These are phyloP conservation scores for Venturia canescens DNA, from an alignment of 1,140 invertebrate species.

Conservation along the genomic window DNA sequence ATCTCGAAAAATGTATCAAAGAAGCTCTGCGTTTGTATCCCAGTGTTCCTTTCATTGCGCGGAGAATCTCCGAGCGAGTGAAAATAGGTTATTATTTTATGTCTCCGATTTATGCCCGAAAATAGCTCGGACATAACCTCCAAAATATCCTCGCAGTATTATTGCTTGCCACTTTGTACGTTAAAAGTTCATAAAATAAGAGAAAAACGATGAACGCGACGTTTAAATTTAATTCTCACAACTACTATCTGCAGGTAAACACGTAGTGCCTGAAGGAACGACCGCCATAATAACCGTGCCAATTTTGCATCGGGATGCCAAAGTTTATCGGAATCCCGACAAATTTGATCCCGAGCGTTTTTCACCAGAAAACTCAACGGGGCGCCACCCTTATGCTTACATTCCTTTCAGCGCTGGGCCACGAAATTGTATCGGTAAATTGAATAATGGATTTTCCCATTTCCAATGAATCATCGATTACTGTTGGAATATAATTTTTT, in stretches of 20 bases:
- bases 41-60: conserved; percentile 79
- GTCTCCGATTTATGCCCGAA: conserved; percentile 69
- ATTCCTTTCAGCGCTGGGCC: conserved; percentile 75
- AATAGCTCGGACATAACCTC: too few relatives aligned
- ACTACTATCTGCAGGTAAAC: conserved; percentile 57
- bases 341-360: conserved; percentile 84
- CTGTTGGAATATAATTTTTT: neutral
- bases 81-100: conserved; percentile 74
- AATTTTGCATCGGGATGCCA: conserved; percentile 82
- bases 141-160: too few relatives aligned
- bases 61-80: conserved; percentile 72
- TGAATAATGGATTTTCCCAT: neutral
- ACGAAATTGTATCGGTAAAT: conserved; percentile 80
- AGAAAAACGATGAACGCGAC: too few relatives aligned
- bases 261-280: conserved; percentile 70
- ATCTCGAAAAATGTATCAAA: conserved; percentile 82
- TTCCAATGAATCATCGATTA: neutral
- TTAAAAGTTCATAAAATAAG: too few relatives aligned
- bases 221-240: too few relatives aligned
- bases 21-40: conserved; percentile 81
- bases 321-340: conserved; percentile 85
- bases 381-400: conserved; percentile 79
- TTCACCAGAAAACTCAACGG: conserved; percentile 76
- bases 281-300: conserved; percentile 76
- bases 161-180: too few relatives aligned